Percentiles rank a stretch among this genome's conserved stretches.
Conservation (phyloP, 2,113 vertebrate species). For the Hystrix brachyura region DNA sequence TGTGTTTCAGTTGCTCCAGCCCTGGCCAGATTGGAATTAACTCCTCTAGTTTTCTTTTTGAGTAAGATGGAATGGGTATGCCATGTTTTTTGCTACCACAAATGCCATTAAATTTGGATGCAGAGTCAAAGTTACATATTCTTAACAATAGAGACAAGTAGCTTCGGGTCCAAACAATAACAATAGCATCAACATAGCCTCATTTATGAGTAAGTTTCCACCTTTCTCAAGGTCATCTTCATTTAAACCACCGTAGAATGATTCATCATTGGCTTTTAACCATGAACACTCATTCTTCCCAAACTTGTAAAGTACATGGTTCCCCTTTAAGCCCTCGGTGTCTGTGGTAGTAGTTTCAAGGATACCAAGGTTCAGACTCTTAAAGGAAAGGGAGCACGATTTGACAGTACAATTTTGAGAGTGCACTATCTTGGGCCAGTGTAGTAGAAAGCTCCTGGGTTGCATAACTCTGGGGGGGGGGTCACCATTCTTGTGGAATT, state of each 20-base stretch:
- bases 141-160: background rate
- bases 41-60: background rate
- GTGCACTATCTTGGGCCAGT: background rate
- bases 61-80: background rate
- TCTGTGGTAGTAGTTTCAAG: background rate
- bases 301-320: background rate
- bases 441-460: too few relatives aligned
- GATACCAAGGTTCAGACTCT: slow-evolving; percentile 2
- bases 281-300: background rate
- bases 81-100: background rate
- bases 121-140: background rate
- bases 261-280: slow-evolving; percentile 42
- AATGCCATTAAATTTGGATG: background rate
- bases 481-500: background rate
- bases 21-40: background rate
- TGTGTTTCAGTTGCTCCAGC: slow-evolving; percentile 1
- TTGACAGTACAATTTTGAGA: background rate
- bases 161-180: background rate
- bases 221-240: background rate
- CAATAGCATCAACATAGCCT: background rate
- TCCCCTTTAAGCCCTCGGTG: background rate
- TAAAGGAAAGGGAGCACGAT: background rate
- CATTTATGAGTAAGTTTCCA: background rate
- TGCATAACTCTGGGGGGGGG: background rate
- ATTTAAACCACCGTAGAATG: slow-evolving; percentile 29